Percentiles rank a stretch among this genome's conserved stretches.
phyloP scores from a whole-genome alignment of 2,113 vertebrate species.

The Mastomys natalensis region DNA sequence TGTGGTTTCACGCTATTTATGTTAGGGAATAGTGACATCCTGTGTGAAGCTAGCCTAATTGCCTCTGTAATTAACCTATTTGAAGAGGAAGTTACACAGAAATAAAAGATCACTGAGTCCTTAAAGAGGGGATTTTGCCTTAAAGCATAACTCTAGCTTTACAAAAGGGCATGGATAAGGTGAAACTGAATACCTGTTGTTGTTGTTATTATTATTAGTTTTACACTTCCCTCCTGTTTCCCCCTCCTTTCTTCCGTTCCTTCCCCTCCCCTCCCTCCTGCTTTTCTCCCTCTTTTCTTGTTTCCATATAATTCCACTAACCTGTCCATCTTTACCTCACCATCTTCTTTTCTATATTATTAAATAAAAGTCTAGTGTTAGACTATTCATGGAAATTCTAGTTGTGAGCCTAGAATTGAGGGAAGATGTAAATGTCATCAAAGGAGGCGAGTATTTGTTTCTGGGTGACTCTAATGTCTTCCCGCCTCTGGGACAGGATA shows the following conservation, averaged over 20 bases:
- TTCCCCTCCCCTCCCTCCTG: neutral
- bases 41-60: slow-evolving; percentile 77
- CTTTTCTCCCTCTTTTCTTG: neutral
- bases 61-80: slow-evolving; percentile 77
- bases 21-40: slow-evolving; percentile 78
- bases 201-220: no score
- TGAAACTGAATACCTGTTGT: neutral
- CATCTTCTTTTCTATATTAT: neutral
- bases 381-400: neutral
- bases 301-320: neutral
- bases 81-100: slow-evolving; percentile 67
- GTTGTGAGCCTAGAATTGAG: slow-evolving; percentile 11
- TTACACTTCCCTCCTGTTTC: neutral
- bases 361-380: neutral
- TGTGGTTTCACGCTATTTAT: slow-evolving; percentile 63
- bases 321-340: neutral
- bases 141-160: slow-evolving; percentile 36
- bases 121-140: slow-evolving; percentile 36
- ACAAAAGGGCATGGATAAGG: neutral
- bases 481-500: neutral
- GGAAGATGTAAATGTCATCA: neutral
- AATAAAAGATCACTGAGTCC: slow-evolving; percentile 60
- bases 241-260: neutral
- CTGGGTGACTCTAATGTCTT: neutral
- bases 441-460: neutral